Conservation (phyloP, 2,797 vertebrate genomes). For the Mormyrops boulengeri region DNA sequence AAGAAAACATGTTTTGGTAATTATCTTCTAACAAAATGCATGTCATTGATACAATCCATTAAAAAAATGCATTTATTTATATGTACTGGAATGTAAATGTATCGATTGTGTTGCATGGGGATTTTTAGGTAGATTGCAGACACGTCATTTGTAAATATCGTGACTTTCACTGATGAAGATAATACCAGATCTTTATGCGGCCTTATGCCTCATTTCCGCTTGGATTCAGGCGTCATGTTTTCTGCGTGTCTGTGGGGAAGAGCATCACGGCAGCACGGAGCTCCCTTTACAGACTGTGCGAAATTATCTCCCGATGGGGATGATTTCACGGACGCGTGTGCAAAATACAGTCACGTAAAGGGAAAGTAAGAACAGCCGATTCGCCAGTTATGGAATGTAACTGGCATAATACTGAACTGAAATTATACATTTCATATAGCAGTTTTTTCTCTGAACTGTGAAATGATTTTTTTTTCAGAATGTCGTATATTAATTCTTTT, state of each 20-base stretch:
- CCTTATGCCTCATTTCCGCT: background rate
- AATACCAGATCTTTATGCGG: background rate
- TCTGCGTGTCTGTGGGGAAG: constrained; percentile 1
- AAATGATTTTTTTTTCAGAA: background rate
- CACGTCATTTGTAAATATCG: background rate
- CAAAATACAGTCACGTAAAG: background rate
- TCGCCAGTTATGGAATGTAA: background rate
- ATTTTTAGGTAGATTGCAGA: background rate
- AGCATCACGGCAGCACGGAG: background rate
- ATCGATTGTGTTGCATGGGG: constrained; percentile 19
- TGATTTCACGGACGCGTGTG: background rate
- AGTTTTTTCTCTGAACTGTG: background rate
- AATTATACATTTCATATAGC: background rate
- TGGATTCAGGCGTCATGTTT: background rate
- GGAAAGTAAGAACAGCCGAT: background rate
- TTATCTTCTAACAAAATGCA: constrained; percentile 21
- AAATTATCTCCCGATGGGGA: background rate
- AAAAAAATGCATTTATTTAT: background rate
- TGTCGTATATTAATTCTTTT: background rate
- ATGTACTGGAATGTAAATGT: constrained; percentile 11
- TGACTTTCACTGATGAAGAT: constrained; percentile 5
- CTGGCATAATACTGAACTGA: background rate
- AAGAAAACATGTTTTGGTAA: constrained; percentile 21
- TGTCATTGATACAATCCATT: background rate
- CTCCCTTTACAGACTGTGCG: constrained; percentile 8